phyloP scores from a whole-genome alignment of 1,140 invertebrate genomes.

The Caenorhabditis briggsae region DNA sequence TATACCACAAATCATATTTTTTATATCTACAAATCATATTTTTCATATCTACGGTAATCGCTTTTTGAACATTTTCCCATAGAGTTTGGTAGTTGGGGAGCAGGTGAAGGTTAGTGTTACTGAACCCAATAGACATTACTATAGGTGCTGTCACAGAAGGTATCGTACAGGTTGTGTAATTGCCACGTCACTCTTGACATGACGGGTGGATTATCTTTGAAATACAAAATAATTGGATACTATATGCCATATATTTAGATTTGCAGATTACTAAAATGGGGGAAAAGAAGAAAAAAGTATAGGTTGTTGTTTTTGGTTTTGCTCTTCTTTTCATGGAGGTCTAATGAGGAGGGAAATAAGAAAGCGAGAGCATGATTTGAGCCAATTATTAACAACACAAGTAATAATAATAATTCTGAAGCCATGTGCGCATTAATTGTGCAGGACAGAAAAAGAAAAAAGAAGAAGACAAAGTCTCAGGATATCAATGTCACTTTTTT shows the following conservation, averaged over 20 bases:
- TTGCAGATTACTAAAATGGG: background rate
- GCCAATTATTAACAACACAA: conserved; percentile 24
- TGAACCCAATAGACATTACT: background rate
- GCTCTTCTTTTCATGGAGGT: background rate
- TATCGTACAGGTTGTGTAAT: conserved; percentile 20
- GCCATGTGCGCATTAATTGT: conserved; percentile 29
- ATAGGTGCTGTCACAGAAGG: background rate
- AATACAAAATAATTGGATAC: conserved; percentile 1
- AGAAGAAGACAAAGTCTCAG: background rate
- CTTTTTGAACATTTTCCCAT: too few species aligned
- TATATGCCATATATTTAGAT: background rate
- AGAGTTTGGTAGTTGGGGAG: too few species aligned
- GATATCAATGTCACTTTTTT: conserved; percentile 14
- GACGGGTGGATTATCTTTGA: conserved; percentile 25
- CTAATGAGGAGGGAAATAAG: background rate
- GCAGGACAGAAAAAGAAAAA: background rate
- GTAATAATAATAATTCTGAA: conserved; percentile 28
- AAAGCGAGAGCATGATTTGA: conserved; percentile 27
- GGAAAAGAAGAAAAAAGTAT: background rate
- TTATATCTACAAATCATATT: too few species aligned
- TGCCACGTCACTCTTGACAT: conserved; percentile 31
- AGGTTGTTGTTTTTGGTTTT: background rate
- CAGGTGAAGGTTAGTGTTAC: too few species aligned
- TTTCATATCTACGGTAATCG: too few species aligned
- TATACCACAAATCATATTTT: too few species aligned